phyloP scores from a whole-genome alignment of 2,797 vertebrate species.

The Tokudaia tokunoshimensis region DNA sequence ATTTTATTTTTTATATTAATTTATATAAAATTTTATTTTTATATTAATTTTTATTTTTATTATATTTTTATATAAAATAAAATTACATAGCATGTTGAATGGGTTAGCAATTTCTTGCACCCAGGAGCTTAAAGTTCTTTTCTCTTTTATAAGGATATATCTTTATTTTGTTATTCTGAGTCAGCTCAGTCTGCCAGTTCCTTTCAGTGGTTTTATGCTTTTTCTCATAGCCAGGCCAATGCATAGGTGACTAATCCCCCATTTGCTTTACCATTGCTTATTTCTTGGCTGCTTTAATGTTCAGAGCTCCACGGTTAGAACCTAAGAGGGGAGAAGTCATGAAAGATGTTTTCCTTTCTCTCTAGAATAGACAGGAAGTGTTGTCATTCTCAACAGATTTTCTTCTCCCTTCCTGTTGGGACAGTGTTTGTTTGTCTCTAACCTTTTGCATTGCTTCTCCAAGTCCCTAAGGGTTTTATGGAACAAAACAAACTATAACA shows the following conservation, averaged over 20 bases:
- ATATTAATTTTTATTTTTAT: too few species aligned
- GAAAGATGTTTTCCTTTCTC: not conserved
- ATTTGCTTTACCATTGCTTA: not conserved
- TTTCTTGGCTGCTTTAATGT: not conserved
- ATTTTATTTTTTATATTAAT: too few species aligned
- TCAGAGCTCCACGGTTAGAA: not conserved
- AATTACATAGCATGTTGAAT: not conserved
- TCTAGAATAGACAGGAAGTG: not conserved
- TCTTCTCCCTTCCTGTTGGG: not conserved
- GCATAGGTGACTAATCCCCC: not conserved
- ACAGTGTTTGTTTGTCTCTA: constrained; percentile 43
- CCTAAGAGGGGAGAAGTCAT: not conserved
- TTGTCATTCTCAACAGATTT: not conserved
- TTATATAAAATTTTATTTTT: too few species aligned
- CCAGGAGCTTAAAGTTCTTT: not conserved
- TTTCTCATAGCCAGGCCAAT: not conserved
- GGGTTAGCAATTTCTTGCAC: not conserved
- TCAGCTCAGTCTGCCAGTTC: not conserved
- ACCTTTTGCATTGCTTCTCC: not conserved
- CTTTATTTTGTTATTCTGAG: not conserved
- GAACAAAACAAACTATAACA: not conserved
- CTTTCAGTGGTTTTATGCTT: not conserved
- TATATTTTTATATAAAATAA: too few species aligned
- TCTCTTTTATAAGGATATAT: not conserved
- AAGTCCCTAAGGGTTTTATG: not conserved